Evolutionary conservation across 2,797 vertebrate species (phyloP), one percentile per base, ranked within the genome.

Genomic region (Merluccius polli): DNA sequence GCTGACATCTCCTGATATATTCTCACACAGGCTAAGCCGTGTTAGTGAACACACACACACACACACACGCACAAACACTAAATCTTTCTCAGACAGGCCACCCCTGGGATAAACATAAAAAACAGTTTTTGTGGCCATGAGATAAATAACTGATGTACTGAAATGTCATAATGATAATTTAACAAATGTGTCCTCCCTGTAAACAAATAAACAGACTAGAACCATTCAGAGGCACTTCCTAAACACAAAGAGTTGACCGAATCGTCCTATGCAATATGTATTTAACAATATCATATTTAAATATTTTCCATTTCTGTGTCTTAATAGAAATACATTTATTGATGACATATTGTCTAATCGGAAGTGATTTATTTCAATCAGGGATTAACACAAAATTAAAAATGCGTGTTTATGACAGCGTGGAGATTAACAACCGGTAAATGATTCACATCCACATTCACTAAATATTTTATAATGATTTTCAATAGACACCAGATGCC

Each of bases 21-120:
- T 85, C 88, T 90, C 81, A 86, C 83, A 87, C 75, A 78, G 79
- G 83, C 89, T 87, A 85, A 86, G 78, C 87, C 79, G 75, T 73
- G 33, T 83, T 85, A 33, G 59, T 81, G 77, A 68, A 77, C n/a
- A 24, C 52, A 27, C 52, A 63, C 52, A 27, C n/a, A 27, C 52
- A 63, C 52, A 63, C 52, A 63, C 52, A 63, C 24, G 27, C 10
- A 27, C n/a, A 8, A n/a, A 65, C 24, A 27, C 59, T 0, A 27
- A 63, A 63, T 63, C 59, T 63, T 63, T 63, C 24, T 10, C 59
- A 63, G 59, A 27, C 59, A 65, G 59, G 7, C 59, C 59, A 65
- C 59, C 24, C 10, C 59, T 65, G 59, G 59, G 59, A 65, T 27
- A 27, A 27, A 65, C 59, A 29, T 8, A 41, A 7, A 48, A 48